These are phyloP conservation scores for Stichopus horrens DNA, from an alignment of 53 echinoderm and acorn worm genomes.

Conservation along the genomic window DNA sequence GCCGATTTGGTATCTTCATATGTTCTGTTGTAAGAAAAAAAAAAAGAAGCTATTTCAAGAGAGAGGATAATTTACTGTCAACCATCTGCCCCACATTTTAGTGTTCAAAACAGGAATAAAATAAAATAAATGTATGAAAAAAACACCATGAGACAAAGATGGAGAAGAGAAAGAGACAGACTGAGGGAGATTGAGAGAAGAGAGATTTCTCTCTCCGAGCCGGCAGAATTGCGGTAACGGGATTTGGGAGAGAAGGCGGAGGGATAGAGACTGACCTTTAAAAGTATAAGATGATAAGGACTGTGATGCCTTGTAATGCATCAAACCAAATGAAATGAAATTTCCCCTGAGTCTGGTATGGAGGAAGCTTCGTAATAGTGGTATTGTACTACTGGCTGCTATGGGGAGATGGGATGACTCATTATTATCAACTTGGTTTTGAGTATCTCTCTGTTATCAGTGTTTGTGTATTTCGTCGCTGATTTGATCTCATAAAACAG, in stretches of 20 bases:
- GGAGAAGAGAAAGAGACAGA: neutral
- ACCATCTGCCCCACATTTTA: neutral
- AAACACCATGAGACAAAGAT: neutral
- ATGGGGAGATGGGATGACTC: constrained; percentile 13
- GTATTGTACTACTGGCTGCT: neutral
- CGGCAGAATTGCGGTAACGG: neutral
- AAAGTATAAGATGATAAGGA: neutral
- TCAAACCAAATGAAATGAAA: neutral
- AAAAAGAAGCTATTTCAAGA: neutral
- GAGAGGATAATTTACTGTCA: neutral
- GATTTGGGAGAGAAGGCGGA: neutral
- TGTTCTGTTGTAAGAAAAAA: neutral
- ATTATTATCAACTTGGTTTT: neutral
- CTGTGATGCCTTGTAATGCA: neutral
- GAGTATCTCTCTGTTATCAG: no score
- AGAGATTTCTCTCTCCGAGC: neutral
- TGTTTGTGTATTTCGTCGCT: no score
- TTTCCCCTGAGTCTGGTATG: constrained; percentile 19
- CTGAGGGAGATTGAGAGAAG: no score
- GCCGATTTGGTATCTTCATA: neutral
- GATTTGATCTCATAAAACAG: no score
- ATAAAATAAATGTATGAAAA: neutral
- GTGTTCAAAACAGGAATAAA: neutral
- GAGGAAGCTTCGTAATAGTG: neutral
- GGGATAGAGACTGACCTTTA: neutral